Evolutionary conservation across 2,888 invertebrate species (phyloP).

Genomic region (Mythimna albipuncta): DNA sequence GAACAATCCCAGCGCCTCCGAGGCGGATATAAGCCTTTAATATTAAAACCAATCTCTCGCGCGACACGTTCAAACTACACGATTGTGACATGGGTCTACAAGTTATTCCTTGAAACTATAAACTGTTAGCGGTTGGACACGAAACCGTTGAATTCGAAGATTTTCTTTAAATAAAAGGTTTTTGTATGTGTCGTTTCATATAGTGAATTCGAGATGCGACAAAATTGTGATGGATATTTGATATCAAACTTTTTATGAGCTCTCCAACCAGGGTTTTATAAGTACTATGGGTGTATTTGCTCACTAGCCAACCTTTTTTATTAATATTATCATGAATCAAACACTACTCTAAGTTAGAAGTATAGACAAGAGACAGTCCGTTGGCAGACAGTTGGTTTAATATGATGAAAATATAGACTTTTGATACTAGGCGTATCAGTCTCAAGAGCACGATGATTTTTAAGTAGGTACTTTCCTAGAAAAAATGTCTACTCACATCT

Average conservation of each 20-base stretch:
- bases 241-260: neutral
- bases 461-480: too few species aligned
- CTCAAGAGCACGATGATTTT: neutral
- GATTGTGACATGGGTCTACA: slow-evolving; percentile 55
- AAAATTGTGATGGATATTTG: neutral
- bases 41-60: slow-evolving; percentile 71
- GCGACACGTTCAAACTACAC: slow-evolving; percentile 64
- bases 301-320: too few species aligned
- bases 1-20: slow-evolving; percentile 52
- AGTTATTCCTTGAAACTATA: slow-evolving; percentile 19
- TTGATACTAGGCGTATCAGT: too few species aligned
- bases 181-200: neutral
- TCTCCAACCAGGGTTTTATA: too few species aligned
- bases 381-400: too few species aligned
- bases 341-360: too few species aligned
- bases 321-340: too few species aligned
- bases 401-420: neutral
- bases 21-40: slow-evolving; percentile 75
- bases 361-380: too few species aligned
- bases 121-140: slow-evolving; percentile 11
- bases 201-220: neutral
- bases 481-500: too few species aligned
- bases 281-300: too few species aligned
- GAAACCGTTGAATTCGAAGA: too few species aligned
- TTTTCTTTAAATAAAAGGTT: too few species aligned